phyloP scores from a whole-genome alignment of 2,888 invertebrate species.

The Lysandra coridon region DNA sequence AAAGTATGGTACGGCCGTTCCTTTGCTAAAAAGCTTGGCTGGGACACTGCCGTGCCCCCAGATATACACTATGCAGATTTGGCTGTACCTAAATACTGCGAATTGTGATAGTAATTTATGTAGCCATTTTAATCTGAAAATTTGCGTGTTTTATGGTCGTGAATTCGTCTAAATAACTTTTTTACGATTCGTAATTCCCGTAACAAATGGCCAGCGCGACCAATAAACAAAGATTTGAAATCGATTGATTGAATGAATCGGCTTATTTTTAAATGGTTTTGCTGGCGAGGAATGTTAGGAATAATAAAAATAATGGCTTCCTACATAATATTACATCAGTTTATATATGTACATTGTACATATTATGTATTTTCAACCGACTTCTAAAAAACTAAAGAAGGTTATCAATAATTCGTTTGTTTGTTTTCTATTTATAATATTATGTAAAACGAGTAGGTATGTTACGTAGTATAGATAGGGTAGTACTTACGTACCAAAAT shows the following conservation, averaged over 20 bases:
- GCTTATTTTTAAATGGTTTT: conserved; percentile 4
- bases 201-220: not conserved
- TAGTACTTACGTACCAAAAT: no score
- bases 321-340: not conserved
- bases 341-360: not conserved
- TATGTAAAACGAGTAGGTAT: no score
- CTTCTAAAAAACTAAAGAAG: no score
- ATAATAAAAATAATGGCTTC: not conserved
- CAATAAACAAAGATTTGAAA: not conserved
- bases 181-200: not conserved
- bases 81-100: not conserved
- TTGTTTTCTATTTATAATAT: no score
- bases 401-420: no score
- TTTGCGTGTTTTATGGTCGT: not conserved
- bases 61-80: no score
- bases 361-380: not conserved
- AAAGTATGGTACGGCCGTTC: no score
- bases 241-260: conserved; percentile 7
- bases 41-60: no score
- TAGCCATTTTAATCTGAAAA: not conserved
- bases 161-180: not conserved
- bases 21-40: no score
- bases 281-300: not conserved
- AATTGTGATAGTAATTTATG: not conserved
- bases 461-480: no score